A percentile compares a stretch with the other conserved stretches of the same genome.
Evolutionary conservation across 2,888 invertebrate genomes (phyloP).

Genomic region (Leucozona laternaria): DNA sequence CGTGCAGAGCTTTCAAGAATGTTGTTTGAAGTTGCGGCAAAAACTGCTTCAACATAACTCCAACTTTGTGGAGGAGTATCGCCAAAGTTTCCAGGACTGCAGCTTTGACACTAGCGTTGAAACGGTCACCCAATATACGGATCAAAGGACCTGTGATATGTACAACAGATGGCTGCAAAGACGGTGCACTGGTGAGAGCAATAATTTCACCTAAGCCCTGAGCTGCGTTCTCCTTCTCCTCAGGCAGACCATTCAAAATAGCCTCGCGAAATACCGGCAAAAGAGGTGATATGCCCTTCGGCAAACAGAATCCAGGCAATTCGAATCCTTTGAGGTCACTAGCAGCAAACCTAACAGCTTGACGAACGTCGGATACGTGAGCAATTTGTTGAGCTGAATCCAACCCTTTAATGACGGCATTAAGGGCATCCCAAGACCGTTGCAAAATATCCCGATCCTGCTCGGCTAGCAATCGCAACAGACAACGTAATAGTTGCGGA

Average conservation of each 20-base stretch:
- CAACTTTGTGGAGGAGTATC: slow-evolving; percentile 96
- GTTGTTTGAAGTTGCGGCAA: slow-evolving; percentile 99
- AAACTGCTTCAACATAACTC: slow-evolving; percentile 97
- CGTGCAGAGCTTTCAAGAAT: slow-evolving; percentile 97
- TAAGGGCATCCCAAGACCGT: slow-evolving; percentile 96
- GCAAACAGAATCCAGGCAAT: slow-evolving; percentile 96
- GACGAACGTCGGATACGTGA: slow-evolving; percentile 95
- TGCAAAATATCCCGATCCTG: slow-evolving; percentile 91
- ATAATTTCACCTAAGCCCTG: slow-evolving; percentile 91
- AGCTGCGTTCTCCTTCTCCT: slow-evolving; percentile 97
- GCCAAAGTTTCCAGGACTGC: slow-evolving; percentile 98
- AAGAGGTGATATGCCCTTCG: slow-evolving; percentile 97
- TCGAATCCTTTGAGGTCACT: slow-evolving; percentile 92
- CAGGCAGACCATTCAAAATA: slow-evolving; percentile 96
- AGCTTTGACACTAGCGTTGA: slow-evolving; percentile 96
- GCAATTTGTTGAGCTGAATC: slow-evolving; percentile 93
- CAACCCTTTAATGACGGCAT: slow-evolving; percentile 94
- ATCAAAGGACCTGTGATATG: slow-evolving; percentile 99
- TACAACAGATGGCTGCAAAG: slow-evolving; percentile 97
- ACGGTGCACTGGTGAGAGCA: slow-evolving; percentile 89
- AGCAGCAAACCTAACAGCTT: slow-evolving; percentile 95
- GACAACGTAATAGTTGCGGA: slow-evolving; percentile 93
- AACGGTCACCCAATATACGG: slow-evolving; percentile 97
- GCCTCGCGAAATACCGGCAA: slow-evolving; percentile 98
- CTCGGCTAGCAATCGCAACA: slow-evolving; percentile 93